Evolutionary conservation across 30 jellyfish, hydroid and myxozoan species (phyloP).

Genomic region (Aurelia sp.): DNA sequence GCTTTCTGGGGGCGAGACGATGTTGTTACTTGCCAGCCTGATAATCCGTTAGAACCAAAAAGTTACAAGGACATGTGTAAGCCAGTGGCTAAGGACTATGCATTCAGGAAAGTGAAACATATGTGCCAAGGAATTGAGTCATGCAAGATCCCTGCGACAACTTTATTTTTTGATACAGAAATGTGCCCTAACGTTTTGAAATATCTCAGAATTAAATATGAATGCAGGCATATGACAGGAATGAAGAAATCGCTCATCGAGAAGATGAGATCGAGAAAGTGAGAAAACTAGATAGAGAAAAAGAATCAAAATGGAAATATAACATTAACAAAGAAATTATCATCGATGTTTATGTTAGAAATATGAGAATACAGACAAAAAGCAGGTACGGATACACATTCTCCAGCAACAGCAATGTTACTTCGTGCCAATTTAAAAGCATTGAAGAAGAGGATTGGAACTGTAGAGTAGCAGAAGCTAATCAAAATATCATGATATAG

Average conservation of each 20-base stretch:
- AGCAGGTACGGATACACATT: too few species aligned
- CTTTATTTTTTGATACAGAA: constrained; percentile 83
- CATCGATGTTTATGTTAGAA: too few species aligned
- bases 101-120: constrained; percentile 77
- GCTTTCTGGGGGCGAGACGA: constrained; percentile 99
- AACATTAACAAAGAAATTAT: too few species aligned
- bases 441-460: too few species aligned
- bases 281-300: background rate
- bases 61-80: constrained; percentile 87
- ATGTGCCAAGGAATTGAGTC: constrained; percentile 81
- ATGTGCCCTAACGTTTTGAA: constrained; percentile 91
- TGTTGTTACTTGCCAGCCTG: constrained; percentile 82
- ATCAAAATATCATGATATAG: too few species aligned
- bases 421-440: too few species aligned
- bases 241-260: constrained; percentile 72
- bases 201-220: constrained; percentile 81
- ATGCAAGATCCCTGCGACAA: constrained; percentile 77
- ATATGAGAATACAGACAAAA: too few species aligned
- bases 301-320: too few species aligned
- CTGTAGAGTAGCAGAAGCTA: too few species aligned
- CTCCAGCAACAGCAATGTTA: too few species aligned
- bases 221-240: constrained; percentile 92
- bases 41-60: constrained; percentile 60
- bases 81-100: constrained; percentile 78
- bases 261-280: constrained; percentile 5